Percentiles rank a stretch among this genome's conserved stretches.
Evolutionary conservation across 1,140 invertebrate genomes (phyloP).

Genomic region (Drosophila varians): DNA sequence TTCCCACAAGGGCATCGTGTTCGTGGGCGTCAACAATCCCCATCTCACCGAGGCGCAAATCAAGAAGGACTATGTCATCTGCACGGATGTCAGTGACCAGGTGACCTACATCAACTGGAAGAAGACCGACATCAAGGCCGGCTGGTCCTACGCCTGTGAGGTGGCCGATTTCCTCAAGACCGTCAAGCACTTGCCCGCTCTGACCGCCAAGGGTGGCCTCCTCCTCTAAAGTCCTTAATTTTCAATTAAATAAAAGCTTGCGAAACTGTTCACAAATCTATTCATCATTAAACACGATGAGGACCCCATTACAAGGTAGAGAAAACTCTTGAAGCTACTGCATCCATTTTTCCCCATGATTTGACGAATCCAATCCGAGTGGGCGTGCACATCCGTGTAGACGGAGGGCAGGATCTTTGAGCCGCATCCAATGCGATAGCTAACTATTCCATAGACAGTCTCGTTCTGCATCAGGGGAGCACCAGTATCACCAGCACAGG

Average conservation of each 20-base stretch:
- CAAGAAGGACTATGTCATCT: slow-evolving; percentile 84
- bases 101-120: slow-evolving; percentile 85
- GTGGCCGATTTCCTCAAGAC: slow-evolving; percentile 86
- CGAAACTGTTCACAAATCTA: slow-evolving; percentile 22
- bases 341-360: background rate
- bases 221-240: slow-evolving; percentile 50
- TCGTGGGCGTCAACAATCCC: slow-evolving; percentile 87
- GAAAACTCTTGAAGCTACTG: background rate
- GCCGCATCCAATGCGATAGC: slow-evolving; percentile 53
- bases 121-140: slow-evolving; percentile 84
- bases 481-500: slow-evolving; percentile 54
- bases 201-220: slow-evolving; percentile 68
- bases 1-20: slow-evolving; percentile 84
- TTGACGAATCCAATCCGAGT: slow-evolving; percentile 38
- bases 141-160: slow-evolving; percentile 88
- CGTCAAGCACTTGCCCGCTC: slow-evolving; percentile 83
- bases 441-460: slow-evolving; percentile 52
- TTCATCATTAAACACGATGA: slow-evolving; percentile 1
- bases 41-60: slow-evolving; percentile 83
- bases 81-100: slow-evolving; percentile 84
- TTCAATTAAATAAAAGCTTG: slow-evolving; percentile 19
- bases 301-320: background rate
- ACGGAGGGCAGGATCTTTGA: slow-evolving; percentile 30
- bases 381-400: slow-evolving; percentile 50
- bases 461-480: slow-evolving; percentile 29